Base-by-base conservation (phyloP, 2,888 invertebrate genomes). In the Drosophila diplacantha region DNA sequence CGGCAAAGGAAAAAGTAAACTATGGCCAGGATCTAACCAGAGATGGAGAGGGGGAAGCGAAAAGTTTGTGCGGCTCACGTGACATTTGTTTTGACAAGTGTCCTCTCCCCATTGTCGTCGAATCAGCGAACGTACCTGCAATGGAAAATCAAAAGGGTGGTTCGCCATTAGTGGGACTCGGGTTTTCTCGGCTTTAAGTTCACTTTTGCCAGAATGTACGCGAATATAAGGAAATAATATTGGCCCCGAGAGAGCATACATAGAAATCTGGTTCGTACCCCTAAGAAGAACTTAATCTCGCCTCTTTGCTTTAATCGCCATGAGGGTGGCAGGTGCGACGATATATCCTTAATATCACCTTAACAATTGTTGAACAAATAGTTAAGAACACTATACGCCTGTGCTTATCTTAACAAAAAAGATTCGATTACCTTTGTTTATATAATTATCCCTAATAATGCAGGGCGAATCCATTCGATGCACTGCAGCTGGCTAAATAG, bases 61-160 rank as follows among this genome's bases (percentile, higher is more conserved):
- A 56, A 55, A 46, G 60, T 64, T 51, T 69, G 71, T 69, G 56
- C 57, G 68, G 74, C 77, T 76, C 74, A 77, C 77, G 77, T 77
- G 77, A 76, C 69, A 79, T 77, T 77, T 78, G 71, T 74, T 74
- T 75, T 76, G 77, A 76, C 76, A 63, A 64, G 59, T 54, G 62
- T 59, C 71, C 70, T 63, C 53, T 38, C 44, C 35, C 62, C 57
- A 46, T 47, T 67, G 66, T 58, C 66, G 60, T 38, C 74, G 59
- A 64, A 66, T 71, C 71, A 74, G 74, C 62, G 39, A 56, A 76
- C 74, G 71, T 78, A 77, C 78, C 78, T 78, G 78, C 57, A 76
- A 76, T 53, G 37, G 16, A 43, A 38, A 55, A 57, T 43, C 43
- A 22, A 9, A 31, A 9, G 11, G 26, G 16, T 12, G 26, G n/a